Percentiles rank a stretch among this genome's conserved stretches.
Conservation (phyloP, 2,113 vertebrate genomes). For the Clarias batrachus region DNA sequence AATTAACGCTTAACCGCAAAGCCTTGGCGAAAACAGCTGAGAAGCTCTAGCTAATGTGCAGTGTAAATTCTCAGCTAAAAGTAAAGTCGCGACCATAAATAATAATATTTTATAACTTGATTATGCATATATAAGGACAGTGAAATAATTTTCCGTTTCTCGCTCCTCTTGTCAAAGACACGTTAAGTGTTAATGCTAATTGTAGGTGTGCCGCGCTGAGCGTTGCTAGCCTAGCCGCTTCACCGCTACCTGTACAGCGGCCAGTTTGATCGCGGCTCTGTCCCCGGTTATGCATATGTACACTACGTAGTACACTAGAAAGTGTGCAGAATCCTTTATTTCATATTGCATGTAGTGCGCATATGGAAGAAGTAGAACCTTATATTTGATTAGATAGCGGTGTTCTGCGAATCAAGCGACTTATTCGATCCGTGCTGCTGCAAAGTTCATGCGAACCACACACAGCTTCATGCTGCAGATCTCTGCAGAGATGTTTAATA, state of each 20-base stretch:
- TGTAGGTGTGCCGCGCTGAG: neutral
- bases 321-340: no score
- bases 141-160: neutral
- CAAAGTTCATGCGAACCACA: neutral
- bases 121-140: no score
- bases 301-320: neutral
- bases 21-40: slow-evolving; percentile 20
- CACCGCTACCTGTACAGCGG: neutral
- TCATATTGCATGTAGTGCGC: neutral
- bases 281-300: neutral
- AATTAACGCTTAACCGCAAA: neutral
- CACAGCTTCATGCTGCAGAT: neutral
- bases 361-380: neutral
- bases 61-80: neutral
- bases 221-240: no score
- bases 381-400: neutral
- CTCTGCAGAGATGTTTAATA: neutral
- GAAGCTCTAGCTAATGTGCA: neutral
- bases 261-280: neutral
- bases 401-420: neutral
- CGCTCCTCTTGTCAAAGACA: neutral
- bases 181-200: neutral
- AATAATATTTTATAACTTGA: neutral
- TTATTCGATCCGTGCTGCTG: neutral
- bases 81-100: no score